phyloP scores from a whole-genome alignment of 2,797 vertebrate species.

The Carcharodon carcharias region DNA sequence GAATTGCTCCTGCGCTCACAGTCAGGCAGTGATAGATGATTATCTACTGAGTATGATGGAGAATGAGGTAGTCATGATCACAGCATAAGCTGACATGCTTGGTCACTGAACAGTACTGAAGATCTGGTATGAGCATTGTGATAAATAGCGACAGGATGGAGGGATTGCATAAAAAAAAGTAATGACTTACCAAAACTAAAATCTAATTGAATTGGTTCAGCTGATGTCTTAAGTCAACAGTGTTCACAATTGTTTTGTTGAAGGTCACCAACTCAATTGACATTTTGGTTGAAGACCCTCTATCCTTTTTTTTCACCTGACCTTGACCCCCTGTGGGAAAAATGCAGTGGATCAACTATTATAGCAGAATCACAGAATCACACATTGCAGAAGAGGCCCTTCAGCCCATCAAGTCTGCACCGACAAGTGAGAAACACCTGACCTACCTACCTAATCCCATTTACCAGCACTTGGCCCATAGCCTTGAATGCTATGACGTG shows the following conservation, averaged over 20 bases:
- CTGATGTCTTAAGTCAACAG: background rate
- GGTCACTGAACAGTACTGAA: background rate
- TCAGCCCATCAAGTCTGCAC: too few species aligned
- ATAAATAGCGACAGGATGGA: background rate
- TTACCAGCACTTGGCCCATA: too few species aligned
- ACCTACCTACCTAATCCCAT: too few species aligned
- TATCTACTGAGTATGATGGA: conserved; percentile 13
- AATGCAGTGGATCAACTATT: background rate
- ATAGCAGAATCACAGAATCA: background rate
- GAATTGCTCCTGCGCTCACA: background rate
- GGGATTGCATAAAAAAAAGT: background rate
- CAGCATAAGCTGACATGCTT: background rate
- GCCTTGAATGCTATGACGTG: too few species aligned
- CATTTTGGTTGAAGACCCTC: background rate
- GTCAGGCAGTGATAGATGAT: conserved; percentile 19
- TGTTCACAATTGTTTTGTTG: background rate
- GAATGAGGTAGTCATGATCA: background rate
- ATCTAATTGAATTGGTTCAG: background rate
- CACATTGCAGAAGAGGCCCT: too few species aligned
- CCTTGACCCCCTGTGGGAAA: background rate
- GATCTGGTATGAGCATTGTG: background rate
- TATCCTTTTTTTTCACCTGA: background rate
- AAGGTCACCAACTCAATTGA: background rate
- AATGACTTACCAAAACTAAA: background rate
- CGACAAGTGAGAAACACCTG: too few species aligned